Evolutionary conservation across 2,113 vertebrate species (phyloP).

Genomic region (Eptesicus fuscus): DNA sequence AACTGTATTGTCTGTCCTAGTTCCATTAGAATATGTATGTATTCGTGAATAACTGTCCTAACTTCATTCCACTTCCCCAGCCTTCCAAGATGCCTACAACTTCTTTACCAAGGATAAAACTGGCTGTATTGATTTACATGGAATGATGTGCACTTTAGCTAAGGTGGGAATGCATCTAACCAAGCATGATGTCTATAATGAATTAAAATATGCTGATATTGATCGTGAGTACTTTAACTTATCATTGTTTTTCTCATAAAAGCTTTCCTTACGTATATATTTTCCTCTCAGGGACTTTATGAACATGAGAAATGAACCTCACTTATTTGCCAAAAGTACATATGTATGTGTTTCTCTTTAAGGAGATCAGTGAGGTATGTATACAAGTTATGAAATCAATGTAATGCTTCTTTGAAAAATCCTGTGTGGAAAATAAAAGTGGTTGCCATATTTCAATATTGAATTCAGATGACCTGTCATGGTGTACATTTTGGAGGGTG

Average conservation of each 20-base stretch:
- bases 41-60: constrained; percentile 2
- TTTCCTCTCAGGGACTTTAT: not conserved
- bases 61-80: constrained; percentile 59
- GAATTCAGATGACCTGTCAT: constrained; percentile 9
- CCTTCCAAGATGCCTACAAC: constrained; percentile 71
- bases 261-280: not conserved
- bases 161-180: constrained; percentile 66
- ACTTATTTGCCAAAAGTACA: not conserved
- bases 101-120: constrained; percentile 70
- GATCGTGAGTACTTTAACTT: constrained; percentile 66
- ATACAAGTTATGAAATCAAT: constrained; percentile 8
- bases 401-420: constrained; percentile 41
- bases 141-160: constrained; percentile 58
- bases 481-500: not conserved
- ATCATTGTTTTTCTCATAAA: constrained; percentile 9
- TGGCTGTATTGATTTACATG: constrained; percentile 62
- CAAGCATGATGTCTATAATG: constrained; percentile 51
- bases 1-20: not conserved
- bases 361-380: not conserved
- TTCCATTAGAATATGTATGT: not conserved
- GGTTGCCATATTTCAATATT: not conserved
- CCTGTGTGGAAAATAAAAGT: not conserved
- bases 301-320: constrained; percentile 27
- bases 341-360: not conserved
- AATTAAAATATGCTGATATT: constrained; percentile 68